Evolutionary conservation across 2,888 invertebrate species (phyloP).

Genomic region (Saturnia japonica): DNA sequence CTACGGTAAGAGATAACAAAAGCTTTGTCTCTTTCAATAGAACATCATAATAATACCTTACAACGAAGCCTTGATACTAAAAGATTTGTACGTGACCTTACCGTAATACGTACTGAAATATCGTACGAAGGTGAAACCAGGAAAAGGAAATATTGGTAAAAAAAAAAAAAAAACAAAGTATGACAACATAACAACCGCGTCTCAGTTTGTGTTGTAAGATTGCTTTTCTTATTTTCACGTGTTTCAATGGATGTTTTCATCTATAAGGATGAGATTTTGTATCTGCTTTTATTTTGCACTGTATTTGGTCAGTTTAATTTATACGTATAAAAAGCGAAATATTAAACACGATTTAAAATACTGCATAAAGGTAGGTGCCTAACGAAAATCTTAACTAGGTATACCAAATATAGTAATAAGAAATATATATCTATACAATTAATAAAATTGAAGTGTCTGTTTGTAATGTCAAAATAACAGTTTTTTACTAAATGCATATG

Average conservation of each 20-base stretch:
- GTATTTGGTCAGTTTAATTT: no score
- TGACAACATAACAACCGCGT: background rate
- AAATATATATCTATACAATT: no score
- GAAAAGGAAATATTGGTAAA: background rate
- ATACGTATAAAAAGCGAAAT: no score
- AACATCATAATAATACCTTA: background rate
- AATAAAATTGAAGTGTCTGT: no score
- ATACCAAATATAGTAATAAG: no score
- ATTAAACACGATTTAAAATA: no score
- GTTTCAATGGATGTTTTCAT: background rate
- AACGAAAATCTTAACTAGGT: no score
- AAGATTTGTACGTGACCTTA: background rate
- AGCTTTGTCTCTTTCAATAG: background rate
- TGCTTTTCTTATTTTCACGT: background rate
- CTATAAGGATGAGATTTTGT: background rate
- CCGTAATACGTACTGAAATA: background rate
- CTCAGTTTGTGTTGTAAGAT: background rate
- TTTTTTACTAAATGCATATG: no score
- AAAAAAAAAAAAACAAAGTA: background rate
- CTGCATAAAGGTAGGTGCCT: no score
- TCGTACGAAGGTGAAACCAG: background rate
- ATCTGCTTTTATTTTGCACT: background rate
- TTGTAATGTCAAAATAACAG: no score
- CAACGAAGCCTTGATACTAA: background rate
- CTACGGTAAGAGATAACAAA: background rate